Percentiles rank a stretch among this genome's conserved stretches.
Conservation (phyloP, 1,140 invertebrate species). For the Calephelis nemesis region DNA sequence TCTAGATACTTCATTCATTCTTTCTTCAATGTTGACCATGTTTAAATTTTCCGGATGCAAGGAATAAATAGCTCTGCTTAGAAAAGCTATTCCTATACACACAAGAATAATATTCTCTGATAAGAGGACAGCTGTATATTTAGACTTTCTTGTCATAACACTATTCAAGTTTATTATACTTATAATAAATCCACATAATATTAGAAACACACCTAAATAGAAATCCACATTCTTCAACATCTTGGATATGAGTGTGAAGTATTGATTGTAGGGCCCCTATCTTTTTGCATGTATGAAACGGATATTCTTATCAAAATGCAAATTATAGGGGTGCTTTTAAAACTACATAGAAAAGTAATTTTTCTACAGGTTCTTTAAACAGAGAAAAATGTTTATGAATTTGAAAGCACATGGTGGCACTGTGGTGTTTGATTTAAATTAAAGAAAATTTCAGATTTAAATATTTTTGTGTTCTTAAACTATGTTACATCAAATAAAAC, state of each 20-base stretch:
- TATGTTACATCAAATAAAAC: too few relatives aligned
- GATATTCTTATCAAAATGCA: constrained; percentile 57
- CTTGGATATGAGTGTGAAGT: constrained; percentile 23
- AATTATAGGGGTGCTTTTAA: constrained; percentile 59
- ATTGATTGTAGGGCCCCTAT: constrained; percentile 46
- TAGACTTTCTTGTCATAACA: constrained; percentile 41
- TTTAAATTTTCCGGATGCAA: constrained; percentile 41
- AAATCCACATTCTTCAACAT: constrained; percentile 58
- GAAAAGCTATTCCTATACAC: constrained; percentile 63
- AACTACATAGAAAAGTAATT: background rate
- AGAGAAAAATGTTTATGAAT: too few relatives aligned
- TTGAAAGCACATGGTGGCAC: too few relatives aligned
- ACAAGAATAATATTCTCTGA: constrained; percentile 65
- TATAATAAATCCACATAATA: constrained; percentile 59
- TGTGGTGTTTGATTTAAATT: too few relatives aligned
- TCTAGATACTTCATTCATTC: constrained; percentile 33
- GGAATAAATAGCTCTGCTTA: constrained; percentile 46
- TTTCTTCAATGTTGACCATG: constrained; percentile 43
- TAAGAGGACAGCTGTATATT: constrained; percentile 48
- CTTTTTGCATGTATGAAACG: constrained; percentile 34
- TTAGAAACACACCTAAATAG: constrained; percentile 58
- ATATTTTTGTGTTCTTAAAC: too few relatives aligned
- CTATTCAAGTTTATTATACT: constrained; percentile 57
- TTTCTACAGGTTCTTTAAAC: too few relatives aligned
- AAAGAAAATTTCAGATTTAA: too few relatives aligned